Evolutionary conservation across 2,113 vertebrate genomes (phyloP).

Genomic region (Vanacampus margaritifer): DNA sequence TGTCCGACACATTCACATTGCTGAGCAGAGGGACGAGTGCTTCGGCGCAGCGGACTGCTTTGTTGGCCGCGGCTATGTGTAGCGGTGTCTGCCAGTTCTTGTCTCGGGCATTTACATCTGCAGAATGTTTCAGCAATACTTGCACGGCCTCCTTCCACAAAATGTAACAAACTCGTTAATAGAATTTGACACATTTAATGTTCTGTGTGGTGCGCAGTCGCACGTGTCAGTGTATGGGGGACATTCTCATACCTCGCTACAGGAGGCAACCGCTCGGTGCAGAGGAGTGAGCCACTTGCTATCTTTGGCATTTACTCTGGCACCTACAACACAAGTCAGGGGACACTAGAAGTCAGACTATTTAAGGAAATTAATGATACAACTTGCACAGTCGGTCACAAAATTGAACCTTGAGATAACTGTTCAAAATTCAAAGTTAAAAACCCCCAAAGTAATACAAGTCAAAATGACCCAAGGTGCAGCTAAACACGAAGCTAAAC

Average conservation of each 20-base stretch:
- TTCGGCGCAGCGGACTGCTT: slow-evolving; percentile 95
- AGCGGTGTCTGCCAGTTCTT: slow-evolving; percentile 99
- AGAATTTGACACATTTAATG: not conserved
- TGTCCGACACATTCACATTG: slow-evolving; percentile 94
- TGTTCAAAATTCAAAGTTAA: not conserved
- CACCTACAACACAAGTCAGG: slow-evolving; percentile 76
- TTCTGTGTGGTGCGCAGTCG: not conserved
- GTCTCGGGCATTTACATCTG: slow-evolving; percentile 95
- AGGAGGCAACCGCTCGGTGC: slow-evolving; percentile 96
- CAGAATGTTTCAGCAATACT: slow-evolving; percentile 95
- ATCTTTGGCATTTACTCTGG: slow-evolving; percentile 99
- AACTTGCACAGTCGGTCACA: slow-evolving; percentile 6
- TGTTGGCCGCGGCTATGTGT: slow-evolving; percentile 94
- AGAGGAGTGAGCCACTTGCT: slow-evolving; percentile 99
- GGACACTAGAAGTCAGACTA: slow-evolving; percentile 10
- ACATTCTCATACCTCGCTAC: slow-evolving; percentile 85
- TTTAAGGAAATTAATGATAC: slow-evolving; percentile 1
- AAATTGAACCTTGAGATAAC: not conserved
- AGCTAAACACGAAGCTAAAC: too few species aligned
- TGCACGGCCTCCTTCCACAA: slow-evolving; percentile 89
- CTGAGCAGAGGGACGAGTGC: slow-evolving; percentile 92
- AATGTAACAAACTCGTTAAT: not conserved
- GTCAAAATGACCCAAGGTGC: not conserved
- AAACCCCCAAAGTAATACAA: not conserved
- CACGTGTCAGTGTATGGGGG: not conserved